These are phyloP conservation scores for Kuschelorhynchus macadamiae DNA, from an alignment of 2,888 invertebrate genomes.

Conservation along the genomic window DNA sequence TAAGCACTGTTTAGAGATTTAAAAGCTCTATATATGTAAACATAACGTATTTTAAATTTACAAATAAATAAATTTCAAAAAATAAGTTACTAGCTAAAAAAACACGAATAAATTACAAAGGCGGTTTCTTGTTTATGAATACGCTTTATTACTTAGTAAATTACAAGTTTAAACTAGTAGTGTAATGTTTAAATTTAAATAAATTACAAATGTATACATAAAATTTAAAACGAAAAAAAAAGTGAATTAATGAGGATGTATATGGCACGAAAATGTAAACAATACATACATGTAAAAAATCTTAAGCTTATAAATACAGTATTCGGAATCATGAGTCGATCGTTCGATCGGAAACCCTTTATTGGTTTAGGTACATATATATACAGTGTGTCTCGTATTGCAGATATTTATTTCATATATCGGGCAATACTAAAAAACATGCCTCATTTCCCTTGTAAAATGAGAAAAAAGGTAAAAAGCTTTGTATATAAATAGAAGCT, in stretches of 20 bases:
- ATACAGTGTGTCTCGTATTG: conserved; percentile 56
- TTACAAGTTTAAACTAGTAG: conserved; percentile 33
- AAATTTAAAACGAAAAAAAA: conserved; percentile 27
- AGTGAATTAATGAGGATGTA: conserved; percentile 12
- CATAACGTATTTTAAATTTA: no score
- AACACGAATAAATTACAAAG: conserved; percentile 2
- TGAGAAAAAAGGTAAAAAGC: no score
- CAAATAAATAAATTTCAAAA: no score
- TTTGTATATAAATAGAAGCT: no score
- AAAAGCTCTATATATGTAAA: no score
- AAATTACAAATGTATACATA: conserved; percentile 29
- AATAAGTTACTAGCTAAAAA: no score
- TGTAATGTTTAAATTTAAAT: conserved; percentile 22
- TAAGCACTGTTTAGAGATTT: no score
- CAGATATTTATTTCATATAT: no score
- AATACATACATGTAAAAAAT: conserved; percentile 22
- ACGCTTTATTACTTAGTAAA: conserved; percentile 37
- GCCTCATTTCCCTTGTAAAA: no score
- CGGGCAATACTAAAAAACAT: no score
- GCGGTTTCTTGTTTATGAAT: conserved; percentile 18
- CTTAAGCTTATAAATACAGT: conserved; percentile 41
- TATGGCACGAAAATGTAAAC: conserved; percentile 38
- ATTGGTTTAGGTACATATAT: conserved; percentile 65
- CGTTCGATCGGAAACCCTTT: conserved; percentile 60
- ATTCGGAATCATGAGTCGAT: conserved; percentile 54